Evolutionary conservation across 2,888 invertebrate genomes (phyloP), one percentile per base, ranked within the genome.

Genomic region (Eucera pruinosa): DNA sequence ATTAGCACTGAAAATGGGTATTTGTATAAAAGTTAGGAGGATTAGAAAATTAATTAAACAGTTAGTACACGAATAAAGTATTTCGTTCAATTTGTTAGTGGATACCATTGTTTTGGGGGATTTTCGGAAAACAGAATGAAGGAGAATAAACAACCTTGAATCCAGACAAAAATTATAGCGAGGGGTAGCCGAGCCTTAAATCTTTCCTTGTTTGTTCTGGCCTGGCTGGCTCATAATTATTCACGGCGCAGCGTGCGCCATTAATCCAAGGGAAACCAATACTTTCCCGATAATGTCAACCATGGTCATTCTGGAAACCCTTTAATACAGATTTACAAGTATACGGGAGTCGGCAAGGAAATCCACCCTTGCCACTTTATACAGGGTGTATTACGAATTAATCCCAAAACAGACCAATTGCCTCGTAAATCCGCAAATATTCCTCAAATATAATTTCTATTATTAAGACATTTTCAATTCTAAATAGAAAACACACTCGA

Each of bases 201-300:
- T 78, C 72, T 67, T 65, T 68, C 41, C 72, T 68, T 78, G 72
- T 72, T 79, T 72, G 48, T 55, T 39, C 67, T 45, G 66, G 54
- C 60, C 61, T 65, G 54, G 45, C 50, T 15, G 41, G 41, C 60
- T 79, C 79, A 72, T 79, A 78, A 79, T 79, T 79, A 79, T 79
- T 79, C 79, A 65, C 57, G 18, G n/a, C 80, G 39, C 45, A 43
- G 36, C n/a, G 48, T 15, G 43, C 36, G 73, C 79, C 73, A 70
- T 80, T 78, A 80, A 80, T 79, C 69, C 79, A 23, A 30, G 52
- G 69, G 69, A 73, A 80, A 73, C 73, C 79, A 69, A 78, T 80
- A 79, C 79, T 67, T 79, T 73, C 65, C 69, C 69, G 80, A 73
- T 79, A 80, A 80, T 66, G 79, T 48, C 80, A 62, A 52, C 48